Conservation (phyloP, 2,113 vertebrate genomes). For the Deroptyus accipitrinus region DNA sequence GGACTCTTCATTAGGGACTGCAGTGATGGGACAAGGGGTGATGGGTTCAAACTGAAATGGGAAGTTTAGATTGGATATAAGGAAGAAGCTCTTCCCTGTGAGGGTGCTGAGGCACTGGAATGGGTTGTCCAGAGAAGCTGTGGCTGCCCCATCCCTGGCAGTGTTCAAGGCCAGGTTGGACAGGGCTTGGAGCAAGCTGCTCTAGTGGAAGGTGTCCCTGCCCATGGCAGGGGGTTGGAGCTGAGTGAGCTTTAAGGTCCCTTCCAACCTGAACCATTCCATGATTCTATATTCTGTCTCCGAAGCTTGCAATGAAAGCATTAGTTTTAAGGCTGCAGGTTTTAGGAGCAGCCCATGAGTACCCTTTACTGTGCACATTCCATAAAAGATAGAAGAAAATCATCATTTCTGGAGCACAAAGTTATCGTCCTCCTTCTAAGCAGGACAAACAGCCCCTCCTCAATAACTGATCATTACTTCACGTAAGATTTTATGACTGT, state of each 20-base stretch:
- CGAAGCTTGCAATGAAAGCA: not conserved
- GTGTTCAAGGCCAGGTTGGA: no score
- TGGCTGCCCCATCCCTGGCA: not conserved
- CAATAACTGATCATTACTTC: not conserved
- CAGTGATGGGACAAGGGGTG: not conserved
- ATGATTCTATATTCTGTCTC: not conserved
- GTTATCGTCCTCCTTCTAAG: not conserved
- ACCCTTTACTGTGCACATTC: not conserved
- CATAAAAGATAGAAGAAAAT: not conserved
- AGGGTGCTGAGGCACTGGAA: no score
- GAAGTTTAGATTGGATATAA: no score
- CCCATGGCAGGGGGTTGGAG: fast-evolving
- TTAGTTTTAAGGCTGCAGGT: not conserved
- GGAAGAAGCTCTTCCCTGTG: no score
- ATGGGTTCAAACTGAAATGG: no score
- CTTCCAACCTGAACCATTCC: not conserved
- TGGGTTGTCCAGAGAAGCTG: not conserved
- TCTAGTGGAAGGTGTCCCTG: not conserved
- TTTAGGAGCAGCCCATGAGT: not conserved
- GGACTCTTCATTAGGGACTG: not conserved
- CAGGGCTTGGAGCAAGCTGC: not conserved
- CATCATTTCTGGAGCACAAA: not conserved
- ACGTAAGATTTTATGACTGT: no score
- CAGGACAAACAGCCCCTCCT: not conserved
- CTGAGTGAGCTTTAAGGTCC: not conserved